A percentile compares a stretch with the other conserved stretches of the same genome.
These are phyloP conservation scores for Lepidonotus clava DNA, from an alignment of 2,888 invertebrate genomes.

Conservation along the genomic window DNA sequence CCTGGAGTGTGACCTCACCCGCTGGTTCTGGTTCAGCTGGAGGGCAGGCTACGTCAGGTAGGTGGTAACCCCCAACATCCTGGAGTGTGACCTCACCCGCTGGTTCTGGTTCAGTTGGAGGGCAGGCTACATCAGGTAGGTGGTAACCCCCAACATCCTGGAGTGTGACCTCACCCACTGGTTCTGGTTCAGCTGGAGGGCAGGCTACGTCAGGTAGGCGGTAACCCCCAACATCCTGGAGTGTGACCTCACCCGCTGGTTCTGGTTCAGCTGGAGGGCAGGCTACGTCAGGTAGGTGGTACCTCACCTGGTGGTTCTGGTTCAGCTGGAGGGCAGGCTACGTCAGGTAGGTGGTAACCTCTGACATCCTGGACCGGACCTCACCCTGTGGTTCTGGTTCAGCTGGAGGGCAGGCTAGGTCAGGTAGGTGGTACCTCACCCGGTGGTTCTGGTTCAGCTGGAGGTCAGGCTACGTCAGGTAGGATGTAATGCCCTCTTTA, in stretches of 20 bases:
- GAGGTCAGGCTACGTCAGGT: background rate
- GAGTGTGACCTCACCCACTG: background rate
- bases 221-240: background rate
- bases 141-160: background rate
- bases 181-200: conserved; percentile 15
- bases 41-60: background rate
- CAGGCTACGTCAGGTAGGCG: background rate
- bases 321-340: background rate
- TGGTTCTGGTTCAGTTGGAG: conserved; percentile 29
- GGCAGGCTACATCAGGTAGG: background rate
- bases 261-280: no score
- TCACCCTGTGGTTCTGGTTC: background rate
- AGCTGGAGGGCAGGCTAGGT: no score
- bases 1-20: background rate
- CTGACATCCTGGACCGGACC: background rate
- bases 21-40: conserved; percentile 32
- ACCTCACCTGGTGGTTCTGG: background rate
- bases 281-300: no score
- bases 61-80: background rate
- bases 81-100: background rate
- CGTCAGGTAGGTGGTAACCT: background rate
- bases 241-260: background rate
- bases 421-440: background rate
- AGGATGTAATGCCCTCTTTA: no score
- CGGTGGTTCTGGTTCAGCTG: conserved; percentile 11